A percentile compares a stretch with the other conserved stretches of the same genome.
Evolutionary conservation across 2,797 vertebrate species (phyloP).

Genomic region (Mus caroli): DNA sequence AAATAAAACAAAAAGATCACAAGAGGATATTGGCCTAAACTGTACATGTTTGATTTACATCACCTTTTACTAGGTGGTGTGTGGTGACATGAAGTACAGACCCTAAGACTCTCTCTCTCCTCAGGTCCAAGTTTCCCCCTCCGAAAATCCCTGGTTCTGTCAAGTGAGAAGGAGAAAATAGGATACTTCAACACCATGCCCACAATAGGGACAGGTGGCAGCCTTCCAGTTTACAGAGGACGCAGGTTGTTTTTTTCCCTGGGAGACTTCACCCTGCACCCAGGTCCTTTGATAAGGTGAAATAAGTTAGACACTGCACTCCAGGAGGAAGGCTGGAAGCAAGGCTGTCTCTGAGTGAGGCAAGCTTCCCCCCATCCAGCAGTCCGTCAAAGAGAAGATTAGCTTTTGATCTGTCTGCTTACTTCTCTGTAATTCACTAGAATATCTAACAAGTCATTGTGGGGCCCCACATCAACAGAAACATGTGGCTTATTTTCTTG

Average conservation of each 20-base stretch:
- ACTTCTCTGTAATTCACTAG: neutral
- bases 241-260: neutral
- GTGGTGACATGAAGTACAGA: neutral
- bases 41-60: neutral
- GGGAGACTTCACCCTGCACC: neutral
- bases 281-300: neutral
- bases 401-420: neutral
- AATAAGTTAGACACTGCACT: neutral
- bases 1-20: neutral
- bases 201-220: neutral
- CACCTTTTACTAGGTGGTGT: too few species aligned
- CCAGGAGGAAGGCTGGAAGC: neutral
- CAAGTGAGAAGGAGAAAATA: neutral
- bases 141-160: neutral
- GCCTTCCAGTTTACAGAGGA: neutral
- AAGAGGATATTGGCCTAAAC: neutral
- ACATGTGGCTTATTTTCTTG: neutral
- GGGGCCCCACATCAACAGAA: neutral
- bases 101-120: neutral
- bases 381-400: neutral
- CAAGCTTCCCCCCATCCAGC: neutral
- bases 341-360: neutral
- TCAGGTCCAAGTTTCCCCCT: neutral
- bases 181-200: too few species aligned
- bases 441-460: too few species aligned